A percentile compares a stretch with the other conserved stretches of the same genome.
Conservation (phyloP, 2,797 vertebrate species). For the Capromys pilorides region DNA sequence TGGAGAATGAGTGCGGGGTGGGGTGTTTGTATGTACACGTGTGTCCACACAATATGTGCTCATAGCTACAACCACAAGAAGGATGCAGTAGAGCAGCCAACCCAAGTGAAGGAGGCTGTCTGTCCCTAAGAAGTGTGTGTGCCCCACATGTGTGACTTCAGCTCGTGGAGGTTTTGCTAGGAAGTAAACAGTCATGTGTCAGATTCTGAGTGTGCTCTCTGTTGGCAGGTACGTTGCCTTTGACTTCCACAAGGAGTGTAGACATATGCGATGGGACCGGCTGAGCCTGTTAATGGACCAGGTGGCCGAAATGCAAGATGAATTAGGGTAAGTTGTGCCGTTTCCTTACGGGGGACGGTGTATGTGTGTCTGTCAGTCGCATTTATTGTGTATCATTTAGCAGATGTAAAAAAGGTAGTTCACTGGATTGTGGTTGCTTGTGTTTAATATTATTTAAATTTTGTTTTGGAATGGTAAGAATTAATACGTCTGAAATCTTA, state of each 20-base stretch:
- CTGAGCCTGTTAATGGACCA: conserved; percentile 93
- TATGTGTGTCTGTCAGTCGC: fast-evolving
- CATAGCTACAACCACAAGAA: neutral
- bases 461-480: conserved; percentile 9
- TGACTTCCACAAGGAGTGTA: conserved; percentile 98
- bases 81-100: neutral
- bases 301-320: conserved; percentile 92
- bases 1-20: neutral
- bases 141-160: neutral
- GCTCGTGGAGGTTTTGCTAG: neutral
- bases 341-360: neutral
- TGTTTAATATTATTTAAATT: neutral
- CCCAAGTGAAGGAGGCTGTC: neutral
- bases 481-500: conserved; percentile 17
- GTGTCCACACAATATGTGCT: neutral
- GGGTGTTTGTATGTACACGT: too few relatives aligned
- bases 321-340: conserved; percentile 89
- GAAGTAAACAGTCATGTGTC: neutral
- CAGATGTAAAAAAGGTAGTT: neutral
- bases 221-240: conserved; percentile 92
- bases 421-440: neutral
- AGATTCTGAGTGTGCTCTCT: conserved; percentile 54
- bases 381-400: neutral
- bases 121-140: neutral
- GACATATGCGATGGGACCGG: conserved; percentile 96